Percentiles rank a stretch among this genome's conserved stretches.
phyloP scores from a whole-genome alignment of 2,888 invertebrate species.

The Platycnemis pennipes region DNA sequence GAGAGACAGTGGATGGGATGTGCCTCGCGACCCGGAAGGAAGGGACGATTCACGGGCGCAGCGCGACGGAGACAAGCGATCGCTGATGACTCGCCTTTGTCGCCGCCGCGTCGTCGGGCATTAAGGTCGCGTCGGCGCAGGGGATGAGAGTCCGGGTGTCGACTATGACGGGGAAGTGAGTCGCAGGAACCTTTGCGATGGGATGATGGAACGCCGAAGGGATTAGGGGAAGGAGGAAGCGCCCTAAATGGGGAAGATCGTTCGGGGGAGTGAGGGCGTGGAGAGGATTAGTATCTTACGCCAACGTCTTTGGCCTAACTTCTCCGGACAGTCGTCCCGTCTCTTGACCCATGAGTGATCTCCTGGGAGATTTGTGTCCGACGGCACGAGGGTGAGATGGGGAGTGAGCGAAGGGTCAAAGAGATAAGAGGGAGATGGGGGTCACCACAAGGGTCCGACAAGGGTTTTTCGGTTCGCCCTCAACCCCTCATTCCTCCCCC shows the following conservation, averaged over 20 bases:
- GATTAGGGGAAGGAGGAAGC: neutral
- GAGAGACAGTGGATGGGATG: neutral
- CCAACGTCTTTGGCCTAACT: slow-evolving; percentile 39
- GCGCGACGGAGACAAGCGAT: neutral
- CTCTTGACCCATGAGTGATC: slow-evolving; percentile 27
- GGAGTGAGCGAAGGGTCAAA: neutral
- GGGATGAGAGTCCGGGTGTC: neutral
- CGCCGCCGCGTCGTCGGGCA: neutral
- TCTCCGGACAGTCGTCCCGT: slow-evolving; percentile 27
- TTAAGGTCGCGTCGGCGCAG: neutral
- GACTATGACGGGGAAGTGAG: neutral
- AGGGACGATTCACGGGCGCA: neutral
- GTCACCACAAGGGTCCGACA: neutral
- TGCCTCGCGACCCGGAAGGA: neutral
- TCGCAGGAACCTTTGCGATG: neutral
- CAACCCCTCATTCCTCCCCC: neutral
- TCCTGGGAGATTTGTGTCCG: neutral
- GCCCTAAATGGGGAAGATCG: neutral
- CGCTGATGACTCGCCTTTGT: slow-evolving; percentile 5
- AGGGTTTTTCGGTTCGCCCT: neutral
- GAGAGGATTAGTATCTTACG: slow-evolving; percentile 44
- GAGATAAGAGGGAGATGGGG: neutral
- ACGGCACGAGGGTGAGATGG: neutral
- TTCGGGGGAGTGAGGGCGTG: neutral
- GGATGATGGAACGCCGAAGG: neutral